phyloP scores from a whole-genome alignment of 2,797 vertebrate species.

The Crenuchus spilurus region DNA sequence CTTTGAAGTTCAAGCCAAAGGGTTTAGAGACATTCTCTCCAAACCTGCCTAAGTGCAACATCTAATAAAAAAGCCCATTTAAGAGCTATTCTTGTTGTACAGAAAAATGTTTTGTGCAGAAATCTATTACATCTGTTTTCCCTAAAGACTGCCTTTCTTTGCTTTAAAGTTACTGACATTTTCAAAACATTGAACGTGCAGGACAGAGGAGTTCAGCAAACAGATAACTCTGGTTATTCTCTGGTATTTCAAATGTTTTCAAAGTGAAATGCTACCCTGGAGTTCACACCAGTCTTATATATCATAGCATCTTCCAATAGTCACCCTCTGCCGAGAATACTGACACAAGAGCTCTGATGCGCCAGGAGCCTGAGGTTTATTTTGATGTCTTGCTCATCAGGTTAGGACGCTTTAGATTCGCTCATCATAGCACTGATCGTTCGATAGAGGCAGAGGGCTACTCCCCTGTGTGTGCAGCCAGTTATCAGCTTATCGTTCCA shows the following conservation, averaged over 20 bases:
- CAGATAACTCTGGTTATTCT: neutral
- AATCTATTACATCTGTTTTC: slow-evolving; percentile 8
- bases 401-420: neutral
- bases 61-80: slow-evolving; percentile 16
- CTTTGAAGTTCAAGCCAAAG: slow-evolving; percentile 33
- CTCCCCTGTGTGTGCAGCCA: neutral
- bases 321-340: neutral
- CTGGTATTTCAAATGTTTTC: neutral
- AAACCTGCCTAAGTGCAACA: neutral
- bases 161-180: slow-evolving; percentile 24
- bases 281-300: neutral
- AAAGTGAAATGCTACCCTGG: neutral
- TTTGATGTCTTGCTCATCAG: slow-evolving; percentile 18
- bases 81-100: slow-evolving; percentile 9
- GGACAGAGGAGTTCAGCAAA: neutral
- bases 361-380: neutral
- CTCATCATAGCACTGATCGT: neutral
- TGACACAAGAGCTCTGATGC: neutral
- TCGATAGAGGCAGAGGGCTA: slow-evolving; percentile 1
- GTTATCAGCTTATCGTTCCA: slow-evolving; percentile 12
- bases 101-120: neutral
- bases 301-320: neutral
- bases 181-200: too few species aligned
- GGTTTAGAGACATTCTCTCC: neutral
- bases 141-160: slow-evolving; percentile 8